Percentiles rank a stretch among this genome's conserved stretches.
These are phyloP conservation scores for Microchirus variegatus DNA, from an alignment of 2,797 vertebrate species.

Conservation along the genomic window DNA sequence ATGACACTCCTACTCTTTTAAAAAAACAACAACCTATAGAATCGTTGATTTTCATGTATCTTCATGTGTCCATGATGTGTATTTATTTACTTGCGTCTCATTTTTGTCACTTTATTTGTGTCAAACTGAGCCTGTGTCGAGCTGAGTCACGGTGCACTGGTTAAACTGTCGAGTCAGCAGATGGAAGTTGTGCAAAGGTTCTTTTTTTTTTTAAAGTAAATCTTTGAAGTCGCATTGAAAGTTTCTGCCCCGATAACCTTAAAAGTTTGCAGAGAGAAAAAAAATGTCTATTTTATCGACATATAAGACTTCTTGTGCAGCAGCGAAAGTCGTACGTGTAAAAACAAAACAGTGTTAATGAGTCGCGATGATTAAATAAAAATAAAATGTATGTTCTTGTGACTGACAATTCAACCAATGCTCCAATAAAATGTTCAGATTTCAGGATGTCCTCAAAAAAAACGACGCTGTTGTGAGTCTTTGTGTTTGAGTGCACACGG, in stretches of 20 bases:
- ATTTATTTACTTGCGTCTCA: conserved; percentile 70
- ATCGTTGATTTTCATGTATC: conserved; percentile 36
- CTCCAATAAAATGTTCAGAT: conserved; percentile 74
- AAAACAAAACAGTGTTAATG: conserved; percentile 41
- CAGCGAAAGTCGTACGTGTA: conserved; percentile 51
- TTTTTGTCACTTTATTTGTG: conserved; percentile 52
- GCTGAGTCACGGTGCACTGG: conserved; percentile 48
- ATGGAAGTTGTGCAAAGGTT: conserved; percentile 4
- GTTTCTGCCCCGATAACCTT: conserved; percentile 20
- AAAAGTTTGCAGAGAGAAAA: conserved; percentile 42
- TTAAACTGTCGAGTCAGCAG: conserved; percentile 37
- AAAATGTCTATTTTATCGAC: conserved; percentile 34
- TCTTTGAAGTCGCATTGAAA: conserved; percentile 12
- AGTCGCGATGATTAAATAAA: conserved; percentile 37
- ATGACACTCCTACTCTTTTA: conserved; percentile 39
- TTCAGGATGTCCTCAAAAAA: conserved; percentile 60
- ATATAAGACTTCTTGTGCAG: conserved; percentile 45
- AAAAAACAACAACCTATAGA: conserved; percentile 3
- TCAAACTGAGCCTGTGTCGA: conserved; percentile 64
- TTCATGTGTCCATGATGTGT: conserved; percentile 58
- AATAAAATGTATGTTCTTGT: conserved; percentile 62
- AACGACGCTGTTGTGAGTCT: conserved; percentile 26
- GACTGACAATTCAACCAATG: conserved; percentile 51
- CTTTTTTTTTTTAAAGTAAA: conserved; percentile 8
- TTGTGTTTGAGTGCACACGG: conserved; percentile 4